phyloP scores from a whole-genome alignment of 1,140 invertebrate genomes.

The Helicoverpa zea region DNA sequence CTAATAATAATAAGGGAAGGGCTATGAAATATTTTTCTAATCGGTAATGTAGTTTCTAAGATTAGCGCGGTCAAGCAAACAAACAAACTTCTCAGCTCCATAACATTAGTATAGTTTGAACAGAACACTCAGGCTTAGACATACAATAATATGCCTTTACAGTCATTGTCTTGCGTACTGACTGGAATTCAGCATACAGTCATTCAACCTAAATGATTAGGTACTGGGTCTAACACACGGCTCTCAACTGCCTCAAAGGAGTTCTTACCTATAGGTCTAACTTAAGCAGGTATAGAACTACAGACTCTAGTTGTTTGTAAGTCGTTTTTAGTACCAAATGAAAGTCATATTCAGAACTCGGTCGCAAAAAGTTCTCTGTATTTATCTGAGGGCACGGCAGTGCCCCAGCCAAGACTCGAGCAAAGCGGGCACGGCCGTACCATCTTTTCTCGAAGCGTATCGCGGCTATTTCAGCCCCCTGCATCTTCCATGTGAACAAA shows the following conservation, averaged over 20 bases:
- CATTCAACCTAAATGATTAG: constrained; percentile 25
- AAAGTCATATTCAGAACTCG: neutral
- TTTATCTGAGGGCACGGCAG: too few relatives aligned
- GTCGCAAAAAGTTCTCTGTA: neutral
- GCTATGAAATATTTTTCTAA: too few relatives aligned
- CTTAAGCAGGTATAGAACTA: neutral
- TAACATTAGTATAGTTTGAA: neutral
- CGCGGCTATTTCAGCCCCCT: too few relatives aligned
- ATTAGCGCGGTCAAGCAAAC: too few relatives aligned
- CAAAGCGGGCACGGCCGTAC: too few relatives aligned
- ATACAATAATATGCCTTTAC: neutral
- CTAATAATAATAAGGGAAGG: too few relatives aligned
- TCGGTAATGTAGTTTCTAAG: too few relatives aligned
- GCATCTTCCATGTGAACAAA: too few relatives aligned
- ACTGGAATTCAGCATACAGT: constrained; percentile 16
- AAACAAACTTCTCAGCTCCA: too few relatives aligned
- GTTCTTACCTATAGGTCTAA: neutral
- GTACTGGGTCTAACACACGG: neutral
- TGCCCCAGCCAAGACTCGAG: too few relatives aligned
- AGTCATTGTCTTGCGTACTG: neutral
- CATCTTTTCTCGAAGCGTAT: too few relatives aligned
- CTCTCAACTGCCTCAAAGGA: constrained; percentile 33
- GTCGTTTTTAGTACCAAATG: neutral
- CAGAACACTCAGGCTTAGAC: neutral
- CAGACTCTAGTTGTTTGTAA: neutral